A percentile compares a stretch with the other conserved stretches of the same genome.
phyloP scores from a whole-genome alignment of 1,140 invertebrate species.

The Lordiphosa mommai region DNA sequence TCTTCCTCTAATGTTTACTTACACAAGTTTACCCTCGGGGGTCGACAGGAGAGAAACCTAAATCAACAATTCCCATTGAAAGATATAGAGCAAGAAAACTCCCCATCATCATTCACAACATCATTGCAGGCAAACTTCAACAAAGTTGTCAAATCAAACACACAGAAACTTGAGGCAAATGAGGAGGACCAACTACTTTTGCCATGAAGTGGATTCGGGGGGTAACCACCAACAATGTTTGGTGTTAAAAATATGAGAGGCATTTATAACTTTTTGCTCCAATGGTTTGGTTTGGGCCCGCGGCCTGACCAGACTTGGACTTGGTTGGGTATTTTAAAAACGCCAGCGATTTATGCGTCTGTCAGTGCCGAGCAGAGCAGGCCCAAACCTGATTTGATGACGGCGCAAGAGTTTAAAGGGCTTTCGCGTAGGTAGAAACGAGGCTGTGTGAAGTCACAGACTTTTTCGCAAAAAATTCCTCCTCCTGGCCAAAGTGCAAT shows the following conservation, averaged over 20 bases:
- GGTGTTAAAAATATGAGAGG: constrained; percentile 67
- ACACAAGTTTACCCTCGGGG: constrained; percentile 9
- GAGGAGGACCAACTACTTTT: constrained; percentile 22
- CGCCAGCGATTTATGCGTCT: constrained; percentile 66
- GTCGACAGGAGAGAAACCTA: constrained; percentile 21
- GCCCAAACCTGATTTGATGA: constrained; percentile 54
- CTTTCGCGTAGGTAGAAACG: constrained; percentile 48
- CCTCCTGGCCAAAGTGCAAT: constrained; percentile 41
- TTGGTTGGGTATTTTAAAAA: constrained; percentile 58
- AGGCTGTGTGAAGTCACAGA: constrained; percentile 34
- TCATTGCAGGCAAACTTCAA: constrained; percentile 28
- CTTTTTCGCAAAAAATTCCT: constrained; percentile 16
- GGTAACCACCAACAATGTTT: constrained; percentile 19
- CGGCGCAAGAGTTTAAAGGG: constrained; percentile 66
- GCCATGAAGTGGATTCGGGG: background rate
- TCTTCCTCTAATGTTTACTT: background rate
- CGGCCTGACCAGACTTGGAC: background rate
- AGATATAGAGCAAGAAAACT: constrained; percentile 40
- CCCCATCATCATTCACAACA: constrained; percentile 15
- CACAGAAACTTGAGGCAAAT: constrained; percentile 33
- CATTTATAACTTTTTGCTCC: constrained; percentile 53
- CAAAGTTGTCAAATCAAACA: constrained; percentile 74
- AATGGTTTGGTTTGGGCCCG: constrained; percentile 1
- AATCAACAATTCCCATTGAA: constrained; percentile 45
- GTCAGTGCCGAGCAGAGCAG: constrained; percentile 25